Base-by-base conservation (phyloP, 2,888 invertebrate species). In the Tetropium fuscum region DNA sequence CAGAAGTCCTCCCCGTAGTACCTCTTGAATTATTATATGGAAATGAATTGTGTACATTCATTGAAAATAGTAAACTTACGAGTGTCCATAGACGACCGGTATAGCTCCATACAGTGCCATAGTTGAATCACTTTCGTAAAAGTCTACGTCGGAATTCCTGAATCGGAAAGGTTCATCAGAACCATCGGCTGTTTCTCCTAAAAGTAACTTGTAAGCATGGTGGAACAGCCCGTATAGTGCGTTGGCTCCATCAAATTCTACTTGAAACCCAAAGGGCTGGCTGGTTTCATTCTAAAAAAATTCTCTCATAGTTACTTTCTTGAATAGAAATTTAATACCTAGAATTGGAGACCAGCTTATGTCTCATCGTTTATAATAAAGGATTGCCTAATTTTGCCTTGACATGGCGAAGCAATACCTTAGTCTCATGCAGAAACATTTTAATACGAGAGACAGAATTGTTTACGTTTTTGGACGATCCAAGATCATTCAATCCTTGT, bases 51-150 rank as follows among this genome's bases (percentile, higher is more conserved):
- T 5, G 22, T 36, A 7, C 5, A 13, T 34, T 32, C 25, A n/a
- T 5, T 30, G n/a, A 25, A 10, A 5, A 20, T 13, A 38, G 20
- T 27, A 77, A 3, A 55, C 83, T 81, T 80, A 92, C 91, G 92
- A 91, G 77, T 96, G 97, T 7, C 95, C 95, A 69, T 97, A 89
- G 77, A 98, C 85, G 7, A 97, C 91, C 0, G 98, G 98, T 11
- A 98, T 87, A 0, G 96, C 54, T 32, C 74, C 74, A 43, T 74
- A 72, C 36, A 73, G 53, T 6, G 69, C 59, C 97, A 97, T 97
- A 30, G 90, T 89, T 70, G 91, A 95, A 73, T 95, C 88, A 5
- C 95, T 78, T 71, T 97, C 93, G 77, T 95, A 98, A 78, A 97
- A 97, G 5, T 54, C 58, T 2, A 57, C 47, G 81, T 98, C 98